These are phyloP conservation scores for Malacoctenus gilli DNA, from an alignment of 2,797 vertebrate species.

Conservation along the genomic window DNA sequence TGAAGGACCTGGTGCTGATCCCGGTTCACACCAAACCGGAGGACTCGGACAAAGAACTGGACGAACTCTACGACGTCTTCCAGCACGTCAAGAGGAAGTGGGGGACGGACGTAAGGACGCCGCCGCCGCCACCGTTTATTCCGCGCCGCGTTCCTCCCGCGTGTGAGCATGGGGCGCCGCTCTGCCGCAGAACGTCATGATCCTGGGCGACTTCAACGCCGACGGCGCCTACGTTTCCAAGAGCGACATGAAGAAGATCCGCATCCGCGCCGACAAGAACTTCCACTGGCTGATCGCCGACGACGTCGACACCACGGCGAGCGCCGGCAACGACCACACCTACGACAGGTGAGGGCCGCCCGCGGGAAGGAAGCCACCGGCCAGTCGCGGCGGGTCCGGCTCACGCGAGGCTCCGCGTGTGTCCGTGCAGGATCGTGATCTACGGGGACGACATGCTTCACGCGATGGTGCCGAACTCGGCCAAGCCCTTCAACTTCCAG, in stretches of 20 bases:
- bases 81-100: constrained; percentile 71
- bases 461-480: constrained; percentile 70
- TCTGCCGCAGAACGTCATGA: constrained; percentile 79
- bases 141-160: no score
- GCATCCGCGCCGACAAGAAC: constrained; percentile 75
- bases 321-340: constrained; percentile 69
- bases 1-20: constrained; percentile 81
- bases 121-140: no score
- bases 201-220: constrained; percentile 85
- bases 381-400: no score
- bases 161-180: no score
- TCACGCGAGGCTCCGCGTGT: no score
- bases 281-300: constrained; percentile 85
- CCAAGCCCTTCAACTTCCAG: constrained; percentile 82
- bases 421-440: constrained; percentile 77
- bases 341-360: constrained; percentile 79
- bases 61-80: constrained; percentile 80
- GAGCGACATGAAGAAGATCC: constrained; percentile 71
- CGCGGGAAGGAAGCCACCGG: no score
- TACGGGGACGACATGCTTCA: constrained; percentile 77
- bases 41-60: constrained; percentile 77
- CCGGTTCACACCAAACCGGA: constrained; percentile 83
- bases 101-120: constrained; percentile 75
- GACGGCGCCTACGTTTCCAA: constrained; percentile 79
- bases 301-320: constrained; percentile 81